Base-by-base conservation (phyloP, 2,888 invertebrate genomes). In the Meandrusa payeni region DNA sequence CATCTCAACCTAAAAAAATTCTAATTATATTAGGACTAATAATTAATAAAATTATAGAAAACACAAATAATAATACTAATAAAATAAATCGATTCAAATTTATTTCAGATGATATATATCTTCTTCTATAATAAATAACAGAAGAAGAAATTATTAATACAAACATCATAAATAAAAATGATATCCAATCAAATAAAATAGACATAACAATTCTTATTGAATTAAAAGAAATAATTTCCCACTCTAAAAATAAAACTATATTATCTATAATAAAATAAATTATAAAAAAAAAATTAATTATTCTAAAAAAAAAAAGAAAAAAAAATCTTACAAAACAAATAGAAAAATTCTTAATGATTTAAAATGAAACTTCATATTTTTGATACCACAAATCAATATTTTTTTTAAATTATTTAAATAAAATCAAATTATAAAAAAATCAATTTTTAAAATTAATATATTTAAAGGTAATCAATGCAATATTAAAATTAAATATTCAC, bases 1-100 rank as follows among this genome's bases (percentile, higher is more conserved):
- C 93, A 90, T 93, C 93, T 51, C 93, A 93, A 0, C 93, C 92
- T 68, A 93, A 83, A 72, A 93, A 88, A 89, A 93, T 90, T 72
- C 90, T 90, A 82, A 93, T 82, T 76, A 93, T 82, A 89, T 92
- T 92, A 48, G 91, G 91, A 0, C 90, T 90, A 80, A 91, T 83
- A 90, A 93, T 91, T 79, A 93, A 85, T 65, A 92, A 78, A 61
- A 36, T n/a, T 36, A 36, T 36, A 9, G 26, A 36, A 17, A 36
- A 17, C 10, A 26, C 9, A 36, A 36, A 36, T 23, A 31, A 27
- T 37, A 74, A 73, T 41, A 93, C 88, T 71, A 92, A 81, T 60
- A 89, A 71, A 86, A 91, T 89, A 91, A 93, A 93, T 1, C 91
- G 91, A 71, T 76, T 77, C 61, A 89, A 80, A 88, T 86, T 86